Percentiles rank a stretch among this genome's conserved stretches.
phyloP scores from a whole-genome alignment of 2,113 vertebrate genomes.

The Lonchura striata region DNA sequence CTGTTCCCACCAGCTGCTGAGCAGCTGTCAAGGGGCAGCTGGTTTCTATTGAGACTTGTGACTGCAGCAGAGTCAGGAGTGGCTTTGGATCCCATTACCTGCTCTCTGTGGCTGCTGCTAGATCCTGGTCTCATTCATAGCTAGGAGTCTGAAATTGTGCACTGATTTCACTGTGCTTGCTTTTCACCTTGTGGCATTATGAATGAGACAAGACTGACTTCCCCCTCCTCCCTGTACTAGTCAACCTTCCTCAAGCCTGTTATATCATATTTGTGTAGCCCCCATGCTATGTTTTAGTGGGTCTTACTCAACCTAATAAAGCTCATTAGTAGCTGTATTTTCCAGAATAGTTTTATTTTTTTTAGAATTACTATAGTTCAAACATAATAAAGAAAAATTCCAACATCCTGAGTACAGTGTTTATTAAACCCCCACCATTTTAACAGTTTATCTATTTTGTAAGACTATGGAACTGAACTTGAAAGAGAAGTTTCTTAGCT shows the following conservation, averaged over 20 bases:
- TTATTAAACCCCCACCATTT: fast-evolving
- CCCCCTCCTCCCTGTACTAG: background rate
- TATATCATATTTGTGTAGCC: background rate
- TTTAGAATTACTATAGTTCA: background rate
- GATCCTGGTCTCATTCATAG: background rate
- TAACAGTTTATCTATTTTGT: background rate
- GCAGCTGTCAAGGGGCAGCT: background rate
- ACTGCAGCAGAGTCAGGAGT: background rate
- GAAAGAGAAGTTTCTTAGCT: background rate
- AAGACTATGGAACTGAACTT: background rate
- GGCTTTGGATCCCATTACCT: background rate
- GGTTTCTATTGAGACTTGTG: background rate
- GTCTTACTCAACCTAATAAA: background rate
- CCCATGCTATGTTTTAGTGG: background rate
- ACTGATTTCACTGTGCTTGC: background rate
- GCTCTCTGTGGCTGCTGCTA: background rate
- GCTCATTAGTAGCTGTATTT: background rate
- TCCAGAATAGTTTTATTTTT: background rate
- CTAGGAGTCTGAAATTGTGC: background rate
- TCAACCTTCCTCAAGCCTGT: background rate
- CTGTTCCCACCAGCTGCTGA: background rate
- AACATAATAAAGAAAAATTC: background rate
- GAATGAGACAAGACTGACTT: background rate
- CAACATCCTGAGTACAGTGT: background rate
- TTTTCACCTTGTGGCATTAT: background rate